These are phyloP conservation scores for Sterrhoptilus dennistouni DNA, from an alignment of 2,113 vertebrate genomes.

Conservation along the genomic window DNA sequence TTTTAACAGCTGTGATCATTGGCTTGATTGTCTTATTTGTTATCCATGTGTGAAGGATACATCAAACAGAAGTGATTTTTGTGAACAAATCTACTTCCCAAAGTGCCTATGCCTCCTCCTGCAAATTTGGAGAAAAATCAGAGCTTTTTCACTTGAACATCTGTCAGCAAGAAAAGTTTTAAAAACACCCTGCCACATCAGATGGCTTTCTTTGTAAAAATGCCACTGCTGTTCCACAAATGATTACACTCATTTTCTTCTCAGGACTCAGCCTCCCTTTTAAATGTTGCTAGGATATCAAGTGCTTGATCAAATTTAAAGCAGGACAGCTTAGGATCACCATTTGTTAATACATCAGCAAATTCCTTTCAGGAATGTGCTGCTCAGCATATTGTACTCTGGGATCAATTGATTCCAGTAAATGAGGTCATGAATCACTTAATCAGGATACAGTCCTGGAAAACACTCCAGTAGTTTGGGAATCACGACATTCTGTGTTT, in stretches of 20 bases:
- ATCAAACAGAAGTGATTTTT: constrained; percentile 32
- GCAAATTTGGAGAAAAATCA: constrained; percentile 23
- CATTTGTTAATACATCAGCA: constrained; percentile 16
- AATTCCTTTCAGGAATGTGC: constrained; percentile 42
- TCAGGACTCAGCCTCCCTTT: constrained; percentile 11
- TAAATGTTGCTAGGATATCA: neutral
- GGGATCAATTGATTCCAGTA: constrained; percentile 35
- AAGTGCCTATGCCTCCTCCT: neutral
- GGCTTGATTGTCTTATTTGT: constrained; percentile 24
- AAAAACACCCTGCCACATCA: neutral
- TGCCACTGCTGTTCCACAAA: neutral
- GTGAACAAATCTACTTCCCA: neutral
- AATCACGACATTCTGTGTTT: neutral
- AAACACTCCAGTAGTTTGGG: neutral
- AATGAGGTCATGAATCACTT: constrained; percentile 30
- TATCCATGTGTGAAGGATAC: neutral
- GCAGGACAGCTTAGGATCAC: neutral
- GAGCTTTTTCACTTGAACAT: constrained; percentile 30
- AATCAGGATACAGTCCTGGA: neutral
- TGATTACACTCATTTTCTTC: constrained; percentile 12
- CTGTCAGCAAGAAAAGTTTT: neutral
- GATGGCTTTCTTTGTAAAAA: neutral
- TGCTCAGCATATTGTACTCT: neutral
- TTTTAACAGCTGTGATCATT: neutral
- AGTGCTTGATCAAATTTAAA: neutral